These are phyloP conservation scores for Coendou prehensilis DNA, from an alignment of 2,797 vertebrate genomes.

Conservation along the genomic window DNA sequence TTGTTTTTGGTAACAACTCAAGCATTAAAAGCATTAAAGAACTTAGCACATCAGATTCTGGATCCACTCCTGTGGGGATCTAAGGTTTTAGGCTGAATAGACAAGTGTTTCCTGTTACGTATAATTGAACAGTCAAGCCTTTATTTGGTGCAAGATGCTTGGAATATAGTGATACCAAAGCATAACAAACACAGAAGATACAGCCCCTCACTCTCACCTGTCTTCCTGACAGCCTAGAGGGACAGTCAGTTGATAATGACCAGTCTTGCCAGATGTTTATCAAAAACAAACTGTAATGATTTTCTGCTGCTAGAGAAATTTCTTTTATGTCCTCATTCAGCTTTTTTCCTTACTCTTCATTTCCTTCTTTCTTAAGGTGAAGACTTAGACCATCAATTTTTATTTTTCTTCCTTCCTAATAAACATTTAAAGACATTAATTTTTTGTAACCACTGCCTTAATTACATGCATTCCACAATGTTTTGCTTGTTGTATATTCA, in stretches of 20 bases:
- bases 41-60: not conserved
- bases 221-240: not conserved
- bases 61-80: not conserved
- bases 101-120: not conserved
- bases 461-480: not conserved
- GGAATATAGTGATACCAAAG: not conserved
- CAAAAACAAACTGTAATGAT: not conserved
- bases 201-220: not conserved
- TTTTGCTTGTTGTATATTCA: slow-evolving; percentile 1
- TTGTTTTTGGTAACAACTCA: not conserved
- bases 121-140: not conserved
- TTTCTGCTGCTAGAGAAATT: not conserved
- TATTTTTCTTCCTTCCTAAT: not conserved
- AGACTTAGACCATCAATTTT: not conserved
- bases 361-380: not conserved
- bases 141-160: not conserved
- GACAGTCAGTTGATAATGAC: not conserved
- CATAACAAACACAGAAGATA: not conserved
- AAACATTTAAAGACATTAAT: not conserved
- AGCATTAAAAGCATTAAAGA: not conserved
- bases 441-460: not conserved
- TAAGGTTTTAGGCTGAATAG: not conserved
- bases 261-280: not conserved
- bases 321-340: not conserved
- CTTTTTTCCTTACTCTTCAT: not conserved